phyloP scores from a whole-genome alignment of 2,113 vertebrate genomes.

The Ageneiosus marmoratus region DNA sequence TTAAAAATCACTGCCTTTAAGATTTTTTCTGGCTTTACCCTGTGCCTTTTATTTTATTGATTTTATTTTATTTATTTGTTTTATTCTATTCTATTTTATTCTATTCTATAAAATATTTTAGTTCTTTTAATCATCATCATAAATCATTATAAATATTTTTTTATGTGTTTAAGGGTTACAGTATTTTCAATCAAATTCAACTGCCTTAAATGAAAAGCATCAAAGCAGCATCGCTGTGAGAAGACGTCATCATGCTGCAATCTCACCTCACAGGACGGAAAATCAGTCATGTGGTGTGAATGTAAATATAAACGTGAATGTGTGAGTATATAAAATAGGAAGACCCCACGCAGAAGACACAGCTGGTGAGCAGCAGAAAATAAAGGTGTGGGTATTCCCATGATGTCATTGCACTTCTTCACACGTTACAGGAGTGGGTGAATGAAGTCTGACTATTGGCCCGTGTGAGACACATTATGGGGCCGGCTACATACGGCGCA shows the following conservation, averaged over 20 bases:
- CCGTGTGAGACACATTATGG: neutral
- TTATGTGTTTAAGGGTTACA: neutral
- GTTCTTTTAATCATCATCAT: neutral
- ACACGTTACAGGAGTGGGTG: neutral
- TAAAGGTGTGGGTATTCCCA: constrained; percentile 22
- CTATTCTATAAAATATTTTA: too few relatives aligned
- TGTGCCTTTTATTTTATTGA: neutral
- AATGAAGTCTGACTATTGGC: constrained; percentile 19
- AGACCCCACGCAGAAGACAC: constrained; percentile 9
- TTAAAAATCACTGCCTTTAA: too few relatives aligned
- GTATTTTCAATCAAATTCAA: neutral
- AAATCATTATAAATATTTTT: neutral
- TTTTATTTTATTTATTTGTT: neutral
- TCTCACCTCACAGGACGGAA: constrained; percentile 22
- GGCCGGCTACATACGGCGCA: neutral
- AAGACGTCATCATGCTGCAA: neutral
- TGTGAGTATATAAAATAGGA: constrained; percentile 24
- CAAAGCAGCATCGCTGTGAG: neutral
- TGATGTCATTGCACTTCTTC: constrained; percentile 31
- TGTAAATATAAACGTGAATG: constrained; percentile 3
- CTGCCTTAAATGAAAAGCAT: neutral
- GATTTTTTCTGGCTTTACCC: neutral
- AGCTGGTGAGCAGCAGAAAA: neutral
- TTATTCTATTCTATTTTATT: neutral
- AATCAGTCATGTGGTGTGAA: constrained; percentile 24